Base-by-base conservation (phyloP, 2,113 vertebrate genomes). In the Lampris megalopsis region DNA sequence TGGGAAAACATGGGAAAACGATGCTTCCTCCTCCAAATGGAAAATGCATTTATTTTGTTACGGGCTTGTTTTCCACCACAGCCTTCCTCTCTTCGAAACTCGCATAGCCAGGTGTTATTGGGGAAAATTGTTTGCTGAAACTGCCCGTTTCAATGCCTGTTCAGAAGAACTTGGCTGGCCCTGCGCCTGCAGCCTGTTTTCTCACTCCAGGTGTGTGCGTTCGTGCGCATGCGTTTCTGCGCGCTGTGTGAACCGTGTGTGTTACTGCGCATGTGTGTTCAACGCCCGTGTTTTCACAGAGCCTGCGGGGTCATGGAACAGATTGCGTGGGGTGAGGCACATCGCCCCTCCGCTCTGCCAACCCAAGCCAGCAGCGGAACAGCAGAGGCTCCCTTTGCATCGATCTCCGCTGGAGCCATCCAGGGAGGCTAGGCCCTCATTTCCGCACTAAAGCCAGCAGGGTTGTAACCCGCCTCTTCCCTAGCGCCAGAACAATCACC, bases 301-400 rank as follows among this genome's bases (percentile, higher is more conserved):
- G 68, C 65, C 67, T 37, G 68, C 10, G 7, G 75, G 93, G 91
- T 92, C 86, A 91, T 5, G 52, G 54, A 91, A 91, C 92, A 94
- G 88, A 90, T 89, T 88, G 88, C 61, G 56, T 37, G 9, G 63
- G 79, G 72, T 36, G 37, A 83, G 76, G 72, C 45, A 1, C 7
- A 75, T 71, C 57, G 13, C 53, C 72, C 50, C 64, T 49, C 41
- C 10, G 36, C 75, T 24, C 37, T 83, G 77, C 80, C 75, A 85
- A 82, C 41, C 66, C 49, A 78, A 86, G 72, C 81, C 66, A 59
- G 66, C 52, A 64, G 64, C 68, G 10, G 62, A 81, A 79, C 70
- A 59, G 52, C 7, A 2, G 37, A 42, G 57, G 48, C 59, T 47
- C 56, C 37, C 57, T 68, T 71, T 35, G 57, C 52, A 53, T 64